Evolutionary conservation across 2,797 vertebrate species (phyloP), one percentile per base, ranked within the genome.

Genomic region (Syngnathus acus): DNA sequence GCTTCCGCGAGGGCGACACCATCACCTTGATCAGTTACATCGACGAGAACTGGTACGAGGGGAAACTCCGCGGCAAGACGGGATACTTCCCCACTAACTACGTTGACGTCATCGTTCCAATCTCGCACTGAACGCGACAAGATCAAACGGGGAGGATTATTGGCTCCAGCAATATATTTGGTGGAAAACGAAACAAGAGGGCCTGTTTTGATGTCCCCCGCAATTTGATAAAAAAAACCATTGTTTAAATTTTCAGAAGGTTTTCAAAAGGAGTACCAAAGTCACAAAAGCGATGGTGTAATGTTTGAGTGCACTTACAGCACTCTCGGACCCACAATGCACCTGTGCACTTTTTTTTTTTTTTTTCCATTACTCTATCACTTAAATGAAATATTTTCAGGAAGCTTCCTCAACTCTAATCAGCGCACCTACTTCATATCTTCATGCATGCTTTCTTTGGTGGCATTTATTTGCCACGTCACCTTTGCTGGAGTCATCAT

Each of bases 21-120:
- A 98, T 99, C 92, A 95, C 93, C 1, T 87, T 99, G 84, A 92
- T 92, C 76, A 95, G 88, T 87, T 93, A 90, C 86, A 97, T 99
- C 14, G 97, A 99, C 14, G 96, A 98, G 76, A 99, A 99, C 92
- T 99, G 97, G 97, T 95, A 90, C 9, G 95, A 98, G 90, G 97
- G 97, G 70, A 88, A 84, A 82, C 79, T 99, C 74, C 90, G 77
- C 0, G 95, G 95, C 77, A 93, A 87, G 71, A 87, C 92, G 0
- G 97, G 97, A 78, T 96, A 92, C 89, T 99, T 99, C 85, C 97
- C 97, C 0, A 92, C 92, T 87, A 99, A 95, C 93, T 99, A 97
- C 19, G 95, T 99, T 71, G 94, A 98, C 75, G 93, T 99, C 84
- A 48, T 97, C 65, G 95, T 98, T 70, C 93, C 96, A 0, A 90